Evolutionary conservation across 2,113 vertebrate species (phyloP), one percentile per base, ranked within the genome.

Genomic region (Salvelinus namaycush): DNA sequence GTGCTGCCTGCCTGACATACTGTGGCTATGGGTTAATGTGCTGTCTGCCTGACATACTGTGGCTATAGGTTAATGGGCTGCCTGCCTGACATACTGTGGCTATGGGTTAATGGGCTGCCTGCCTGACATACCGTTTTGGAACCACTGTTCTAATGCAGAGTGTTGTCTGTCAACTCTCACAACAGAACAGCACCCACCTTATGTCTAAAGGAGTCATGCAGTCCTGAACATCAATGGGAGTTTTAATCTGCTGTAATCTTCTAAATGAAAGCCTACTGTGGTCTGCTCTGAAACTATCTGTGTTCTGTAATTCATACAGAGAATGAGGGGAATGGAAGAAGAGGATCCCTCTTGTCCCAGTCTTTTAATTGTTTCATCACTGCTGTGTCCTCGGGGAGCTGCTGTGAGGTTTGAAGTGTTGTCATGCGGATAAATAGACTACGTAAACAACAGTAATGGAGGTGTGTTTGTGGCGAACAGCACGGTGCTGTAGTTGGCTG

Each of bases 61-160:
- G 51, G 87, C 89, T 92, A 89, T 93, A 87, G 93, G 93, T 94
- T 95, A 94, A 95, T 87, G 90, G 93, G 93, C 94, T 94, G 94
- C 93, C 92, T 90, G 89, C 39, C 8, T 11, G 39, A 44, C 39
- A 44, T 44, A 44, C 8, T 54, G 51, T 90, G 51, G 87, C 89
- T 92, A 89, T 93, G 88, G 93, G 93, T 94, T 95, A 94, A 94
- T 94, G 92, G 90, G 86, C 90, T 83, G 87, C 88, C 88, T 34
- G 34, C 6, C 34, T 34, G 34, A 34, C 34, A 95, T 94, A 9
- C 34, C 0, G 1, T 9, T 39, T 39, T 7, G 34, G 34, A 39
- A 39, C 34, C 7, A 39, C 34, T 39, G 34, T 89, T 91, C 85
- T 89, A 90, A 91, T 79, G 86, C 77, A 88, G 81, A 84, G 89